Percentiles rank a stretch among this genome's conserved stretches.
phyloP scores from a whole-genome alignment of 2,888 invertebrate species.

The Drosophila peninsularis region DNA sequence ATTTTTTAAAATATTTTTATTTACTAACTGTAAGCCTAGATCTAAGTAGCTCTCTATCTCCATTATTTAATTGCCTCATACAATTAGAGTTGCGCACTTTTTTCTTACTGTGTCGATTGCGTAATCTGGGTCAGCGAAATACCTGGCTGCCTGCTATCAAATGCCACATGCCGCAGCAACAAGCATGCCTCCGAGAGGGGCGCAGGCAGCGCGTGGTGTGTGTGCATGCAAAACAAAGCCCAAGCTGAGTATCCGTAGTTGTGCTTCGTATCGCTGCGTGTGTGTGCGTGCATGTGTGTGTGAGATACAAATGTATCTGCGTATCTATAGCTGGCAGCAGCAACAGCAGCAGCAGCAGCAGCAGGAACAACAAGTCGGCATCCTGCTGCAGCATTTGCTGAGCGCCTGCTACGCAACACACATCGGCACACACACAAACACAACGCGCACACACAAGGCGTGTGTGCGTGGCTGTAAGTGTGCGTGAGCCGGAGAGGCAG shows the following conservation, averaged over 20 bases:
- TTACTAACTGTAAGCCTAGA: not conserved
- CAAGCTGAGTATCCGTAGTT: conserved; percentile 20
- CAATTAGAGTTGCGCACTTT: not conserved
- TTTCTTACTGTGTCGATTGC: conserved; percentile 45
- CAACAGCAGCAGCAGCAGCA: conserved; percentile 6
- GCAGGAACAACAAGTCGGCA: conserved; percentile 56
- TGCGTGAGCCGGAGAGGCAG: conserved; percentile 15
- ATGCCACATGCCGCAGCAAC: conserved; percentile 47
- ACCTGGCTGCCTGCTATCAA: conserved; percentile 44
- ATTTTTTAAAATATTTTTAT: too few species aligned
- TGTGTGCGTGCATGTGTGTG: conserved; percentile 31
- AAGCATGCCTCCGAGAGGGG: conserved; percentile 17
- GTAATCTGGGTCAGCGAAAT: conserved; percentile 73
- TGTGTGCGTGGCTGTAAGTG: conserved; percentile 11
- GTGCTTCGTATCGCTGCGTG: conserved; percentile 12
- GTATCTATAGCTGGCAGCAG: conserved; percentile 32
- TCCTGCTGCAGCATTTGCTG: conserved; percentile 54
- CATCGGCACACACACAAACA: conserved; percentile 72
- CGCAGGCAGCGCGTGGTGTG: not conserved
- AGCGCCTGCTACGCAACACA: conserved; percentile 74
- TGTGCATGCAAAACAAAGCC: conserved; percentile 40
- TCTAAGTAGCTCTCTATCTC: not conserved
- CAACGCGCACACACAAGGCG: conserved; percentile 25
- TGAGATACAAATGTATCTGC: conserved; percentile 69
- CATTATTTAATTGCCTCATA: not conserved